Evolutionary conservation across 2,888 invertebrate genomes (phyloP), one percentile per base, ranked within the genome.

Genomic region (Andrena minutula): DNA sequence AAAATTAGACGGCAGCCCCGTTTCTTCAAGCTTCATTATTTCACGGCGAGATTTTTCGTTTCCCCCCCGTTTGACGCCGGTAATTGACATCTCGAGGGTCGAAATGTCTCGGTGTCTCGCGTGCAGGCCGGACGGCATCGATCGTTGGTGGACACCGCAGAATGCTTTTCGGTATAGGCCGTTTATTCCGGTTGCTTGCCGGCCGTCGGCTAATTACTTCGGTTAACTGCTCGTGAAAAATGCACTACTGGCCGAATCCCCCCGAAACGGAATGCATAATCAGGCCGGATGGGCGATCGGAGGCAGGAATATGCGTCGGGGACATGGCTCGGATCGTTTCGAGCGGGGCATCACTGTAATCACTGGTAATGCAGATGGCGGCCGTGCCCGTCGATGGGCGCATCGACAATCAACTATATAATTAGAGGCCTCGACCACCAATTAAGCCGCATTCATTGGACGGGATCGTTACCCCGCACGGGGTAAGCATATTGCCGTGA

Each of bases 331-430:
- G 41, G 83, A 83, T 77, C 85, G 83, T 77, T 86, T 84, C 79
- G 82, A 79, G 77, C 87, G 88, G 41, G 83, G 87, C 86, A 87
- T 90, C 89, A 89, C 90, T 90, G 88, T 90, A 90, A 91, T 91
- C 91, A 90, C 90, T 89, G 90, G 92, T 91, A 91, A 91, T 91
- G 89, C 90, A 88, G 89, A 90, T 91, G 92, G 90, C 86, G 91
- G 90, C 86, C 84, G 82, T 56, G 41, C 77, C 86, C 82, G 89
- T 60, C 86, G 87, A 89, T 88, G 88, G 85, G 71, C 80, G 90
- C 88, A 91, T 89, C 88, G 90, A 90, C 91, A 89, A 91, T 91
- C 91, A 88, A 87, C 87, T 83, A 88, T 89, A 91, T 90, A 91
- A 91, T 91, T 91, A 91, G 88, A 88, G 86, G 82, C 88, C 87